These are phyloP conservation scores for Alexandromys fortis DNA, from an alignment of 2,113 vertebrate species.

Conservation along the genomic window DNA sequence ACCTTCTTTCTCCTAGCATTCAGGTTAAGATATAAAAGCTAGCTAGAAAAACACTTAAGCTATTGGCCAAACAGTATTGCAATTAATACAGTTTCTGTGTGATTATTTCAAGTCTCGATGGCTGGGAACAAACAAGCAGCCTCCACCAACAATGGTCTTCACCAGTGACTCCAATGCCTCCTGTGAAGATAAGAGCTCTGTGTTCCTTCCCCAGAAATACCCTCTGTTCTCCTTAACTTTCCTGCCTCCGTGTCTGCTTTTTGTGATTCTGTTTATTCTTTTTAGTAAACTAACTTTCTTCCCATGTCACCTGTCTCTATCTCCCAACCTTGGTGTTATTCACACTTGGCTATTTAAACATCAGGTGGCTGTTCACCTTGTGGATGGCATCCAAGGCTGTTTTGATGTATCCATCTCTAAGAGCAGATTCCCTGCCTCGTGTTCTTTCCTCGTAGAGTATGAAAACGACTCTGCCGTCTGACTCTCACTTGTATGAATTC, in stretches of 20 bases:
- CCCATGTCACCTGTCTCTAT: not conserved
- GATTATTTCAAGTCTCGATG: too few relatives aligned
- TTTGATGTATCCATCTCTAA: not conserved
- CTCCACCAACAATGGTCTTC: not conserved
- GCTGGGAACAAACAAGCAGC: too few relatives aligned
- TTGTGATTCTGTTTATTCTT: not conserved
- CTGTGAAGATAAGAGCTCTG: not conserved
- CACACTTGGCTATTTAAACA: not conserved
- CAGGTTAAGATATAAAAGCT: too few relatives aligned
- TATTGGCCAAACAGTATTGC: too few relatives aligned
- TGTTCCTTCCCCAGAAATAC: not conserved
- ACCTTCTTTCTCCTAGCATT: too few relatives aligned
- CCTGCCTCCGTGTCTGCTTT: not conserved
- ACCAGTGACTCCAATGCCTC: not conserved
- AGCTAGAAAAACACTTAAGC: too few relatives aligned
- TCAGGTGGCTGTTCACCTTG: not conserved
- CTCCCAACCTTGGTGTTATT: not conserved
- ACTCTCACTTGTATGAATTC: not conserved
- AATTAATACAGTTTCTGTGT: too few relatives aligned
- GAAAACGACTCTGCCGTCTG: not conserved
- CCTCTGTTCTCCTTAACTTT: not conserved
- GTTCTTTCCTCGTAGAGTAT: not conserved
- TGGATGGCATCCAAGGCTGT: not conserved
- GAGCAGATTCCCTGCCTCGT: not conserved
- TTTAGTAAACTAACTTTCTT: not conserved